These are phyloP conservation scores for Drosophila punjabiensis DNA, from an alignment of 1,140 invertebrate genomes.

Conservation along the genomic window DNA sequence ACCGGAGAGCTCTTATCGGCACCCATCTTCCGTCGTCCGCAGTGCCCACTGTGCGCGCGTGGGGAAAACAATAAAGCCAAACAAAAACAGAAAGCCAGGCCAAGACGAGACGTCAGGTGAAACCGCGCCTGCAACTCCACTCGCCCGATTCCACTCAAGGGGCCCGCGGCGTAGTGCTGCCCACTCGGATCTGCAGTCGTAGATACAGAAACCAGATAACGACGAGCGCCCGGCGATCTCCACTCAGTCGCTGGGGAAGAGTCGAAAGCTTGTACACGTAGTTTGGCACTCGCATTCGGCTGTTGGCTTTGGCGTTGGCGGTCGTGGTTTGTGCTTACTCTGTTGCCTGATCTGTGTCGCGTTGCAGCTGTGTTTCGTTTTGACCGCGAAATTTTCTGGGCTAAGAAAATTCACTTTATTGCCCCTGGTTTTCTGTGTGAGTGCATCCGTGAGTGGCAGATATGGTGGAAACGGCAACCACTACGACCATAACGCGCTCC, in stretches of 20 bases:
- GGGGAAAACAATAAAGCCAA: slow-evolving; percentile 39
- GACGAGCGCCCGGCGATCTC: slow-evolving; percentile 53
- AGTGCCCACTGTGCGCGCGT: slow-evolving; percentile 28
- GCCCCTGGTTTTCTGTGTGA: slow-evolving; percentile 2
- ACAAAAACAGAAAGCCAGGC: slow-evolving; percentile 43
- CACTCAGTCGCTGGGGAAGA: slow-evolving; percentile 50
- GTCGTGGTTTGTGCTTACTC: slow-evolving; percentile 13
- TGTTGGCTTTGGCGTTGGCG: slow-evolving; percentile 42
- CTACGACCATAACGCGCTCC: slow-evolving; percentile 75
- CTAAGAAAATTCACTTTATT: slow-evolving; percentile 20
- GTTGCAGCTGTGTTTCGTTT: slow-evolving; percentile 35
- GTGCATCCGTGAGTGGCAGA: slow-evolving; percentile 31
- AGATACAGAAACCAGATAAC: slow-evolving; percentile 58
- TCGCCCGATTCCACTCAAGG: slow-evolving; percentile 32
- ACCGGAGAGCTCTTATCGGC: slow-evolving; percentile 23
- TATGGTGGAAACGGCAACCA: slow-evolving; percentile 79
- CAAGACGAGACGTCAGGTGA: slow-evolving; percentile 51
- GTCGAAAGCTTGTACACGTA: slow-evolving; percentile 58
- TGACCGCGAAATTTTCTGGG: slow-evolving; percentile 47
- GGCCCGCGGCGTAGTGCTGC: slow-evolving; percentile 17
- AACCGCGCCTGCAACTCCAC: slow-evolving; percentile 35
- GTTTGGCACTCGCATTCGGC: slow-evolving; percentile 43
- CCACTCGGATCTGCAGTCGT: slow-evolving; percentile 65
- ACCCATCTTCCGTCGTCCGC: not conserved
- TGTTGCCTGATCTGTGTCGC: slow-evolving; percentile 35